These are phyloP conservation scores for Pogonus chalceus DNA, from an alignment of 1,140 invertebrate genomes.

Conservation along the genomic window DNA sequence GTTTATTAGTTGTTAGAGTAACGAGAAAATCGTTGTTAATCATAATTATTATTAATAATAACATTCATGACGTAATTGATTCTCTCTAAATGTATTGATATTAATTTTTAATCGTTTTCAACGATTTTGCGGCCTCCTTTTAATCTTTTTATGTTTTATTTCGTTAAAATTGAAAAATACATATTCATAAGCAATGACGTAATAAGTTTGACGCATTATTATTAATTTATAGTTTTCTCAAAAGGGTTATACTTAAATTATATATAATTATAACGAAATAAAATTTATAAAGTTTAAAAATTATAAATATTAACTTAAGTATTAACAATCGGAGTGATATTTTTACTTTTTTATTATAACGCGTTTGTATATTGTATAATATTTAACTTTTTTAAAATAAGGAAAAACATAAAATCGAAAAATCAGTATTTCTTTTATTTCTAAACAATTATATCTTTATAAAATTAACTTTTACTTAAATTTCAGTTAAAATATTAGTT, in stretches of 20 bases:
- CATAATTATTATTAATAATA: no score
- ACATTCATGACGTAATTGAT: no score
- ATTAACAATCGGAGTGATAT: slow-evolving; percentile 5
- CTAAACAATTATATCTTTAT: background rate
- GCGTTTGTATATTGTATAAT: background rate
- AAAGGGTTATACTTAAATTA: background rate
- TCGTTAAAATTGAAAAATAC: no score
- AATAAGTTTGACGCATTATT: no score
- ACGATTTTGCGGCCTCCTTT: no score
- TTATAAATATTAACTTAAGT: background rate
- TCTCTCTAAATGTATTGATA: no score
- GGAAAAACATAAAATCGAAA: background rate
- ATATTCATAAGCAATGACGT: no score
- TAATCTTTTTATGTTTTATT: no score
- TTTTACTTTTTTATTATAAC: slow-evolving; percentile 5
- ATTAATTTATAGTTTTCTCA: no score
- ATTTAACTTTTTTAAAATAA: background rate
- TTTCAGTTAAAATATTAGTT: background rate
- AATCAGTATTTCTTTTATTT: background rate
- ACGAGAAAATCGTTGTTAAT: no score
- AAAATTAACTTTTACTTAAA: background rate
- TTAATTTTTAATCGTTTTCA: no score
- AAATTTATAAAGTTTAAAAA: background rate
- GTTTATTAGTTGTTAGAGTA: no score
- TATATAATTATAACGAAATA: background rate